Base-by-base conservation (phyloP, 2,113 vertebrate species). In the Poeciliopsis prolifica region DNA sequence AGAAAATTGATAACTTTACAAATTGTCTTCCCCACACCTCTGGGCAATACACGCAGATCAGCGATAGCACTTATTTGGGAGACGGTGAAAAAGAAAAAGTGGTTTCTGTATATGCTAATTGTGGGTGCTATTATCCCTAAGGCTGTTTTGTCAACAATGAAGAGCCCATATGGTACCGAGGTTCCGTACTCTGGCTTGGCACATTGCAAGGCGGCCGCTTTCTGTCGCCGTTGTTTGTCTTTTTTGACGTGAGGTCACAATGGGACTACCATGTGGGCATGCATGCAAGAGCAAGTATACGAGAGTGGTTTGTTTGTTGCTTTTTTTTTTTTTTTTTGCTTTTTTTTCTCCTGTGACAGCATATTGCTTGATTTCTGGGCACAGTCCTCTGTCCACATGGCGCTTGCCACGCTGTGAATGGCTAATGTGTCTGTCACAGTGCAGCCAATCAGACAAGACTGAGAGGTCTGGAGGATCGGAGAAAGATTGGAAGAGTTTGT, bases 361-460 rank as follows among this genome's bases (percentile, higher is more conserved):
- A 90, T 90, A 88, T 88, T 91, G 90, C 88, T 88, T 68, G 77
- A 84, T 88, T 92, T 93, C 91, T 91, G 91, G 90, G 92, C 90
- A 88, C 86, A 77, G 75, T 81, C 82, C 37, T 28, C 65, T 65
- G 84, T 89, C 88, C 90, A 88, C 91, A 92, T 93, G 88, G 90
- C 2, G 85, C 70, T 74, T 48, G 80, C 40, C 40, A 70, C 77
- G 87, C 80, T 31, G 73, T 80, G 84, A 88, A 91, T 84, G 87
- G 89, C 86, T 85, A 73, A 83, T 85, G 82, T 75, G 77, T 87
- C 83, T 87, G 88, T 92, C 88, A 78, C 29, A 80, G 42, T 72
- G 82, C 88, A 78, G 83, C 69, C 48, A 65, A 86, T 89, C 73
- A 70, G 80, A 87, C 72, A 74, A 77, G 83, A 89, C 78, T 77